Evolutionary conservation across 2,797 vertebrate species (phyloP).

Genomic region (Sebastes melanostomus): DNA sequence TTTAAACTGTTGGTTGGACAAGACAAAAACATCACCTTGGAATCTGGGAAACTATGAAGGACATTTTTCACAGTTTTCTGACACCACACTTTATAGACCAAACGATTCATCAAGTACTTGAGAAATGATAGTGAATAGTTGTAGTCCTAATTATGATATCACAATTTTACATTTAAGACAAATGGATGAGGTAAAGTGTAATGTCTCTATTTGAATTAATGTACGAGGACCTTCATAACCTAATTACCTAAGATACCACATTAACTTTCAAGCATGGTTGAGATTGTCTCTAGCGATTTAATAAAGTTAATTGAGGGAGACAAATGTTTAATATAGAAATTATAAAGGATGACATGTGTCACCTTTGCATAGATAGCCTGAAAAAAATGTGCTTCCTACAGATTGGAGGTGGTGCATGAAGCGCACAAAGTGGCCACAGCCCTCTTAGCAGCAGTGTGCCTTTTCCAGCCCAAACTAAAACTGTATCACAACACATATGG

Average conservation of each 20-base stretch:
- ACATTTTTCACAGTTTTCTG: background rate
- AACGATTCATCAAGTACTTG: background rate
- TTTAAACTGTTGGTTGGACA: rapidly evolving
- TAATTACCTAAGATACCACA: background rate
- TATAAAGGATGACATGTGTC: background rate
- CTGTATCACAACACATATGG: conserved; percentile 27
- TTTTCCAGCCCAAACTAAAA: background rate
- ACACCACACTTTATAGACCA: background rate
- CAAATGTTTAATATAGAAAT: background rate
- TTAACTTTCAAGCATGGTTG: background rate
- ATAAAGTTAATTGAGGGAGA: background rate
- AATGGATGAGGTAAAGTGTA: background rate
- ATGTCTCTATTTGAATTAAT: background rate
- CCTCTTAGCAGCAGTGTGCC: background rate
- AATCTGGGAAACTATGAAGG: too few species aligned
- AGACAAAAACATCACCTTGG: rapidly evolving
- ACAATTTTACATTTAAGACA: background rate
- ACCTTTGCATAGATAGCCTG: background rate
- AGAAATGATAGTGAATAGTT: background rate
- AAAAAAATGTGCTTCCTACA: background rate
- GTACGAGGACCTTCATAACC: background rate
- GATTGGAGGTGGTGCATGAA: background rate
- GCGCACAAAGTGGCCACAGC: background rate
- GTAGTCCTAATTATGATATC: background rate
- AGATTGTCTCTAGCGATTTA: background rate